phyloP scores from a whole-genome alignment of 2,888 invertebrate genomes.

The Temnothorax unifasciatus region DNA sequence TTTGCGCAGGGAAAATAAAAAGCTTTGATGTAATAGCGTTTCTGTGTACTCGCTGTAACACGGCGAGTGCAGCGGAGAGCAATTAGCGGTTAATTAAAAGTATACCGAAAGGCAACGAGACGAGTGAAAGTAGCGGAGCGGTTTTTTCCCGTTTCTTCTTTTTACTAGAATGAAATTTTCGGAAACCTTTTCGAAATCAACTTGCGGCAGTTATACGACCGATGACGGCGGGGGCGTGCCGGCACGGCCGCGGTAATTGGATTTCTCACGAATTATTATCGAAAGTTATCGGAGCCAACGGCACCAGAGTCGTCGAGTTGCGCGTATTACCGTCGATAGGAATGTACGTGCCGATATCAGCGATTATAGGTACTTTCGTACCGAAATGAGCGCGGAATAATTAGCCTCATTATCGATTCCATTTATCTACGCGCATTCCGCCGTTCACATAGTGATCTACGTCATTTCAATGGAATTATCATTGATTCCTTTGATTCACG shows the following conservation, averaged over 20 bases:
- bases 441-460: not conserved
- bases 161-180: not conserved
- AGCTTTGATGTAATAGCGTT: not conserved
- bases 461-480: constrained; percentile 34
- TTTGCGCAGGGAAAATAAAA: not conserved
- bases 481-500: constrained; percentile 24
- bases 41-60: not conserved
- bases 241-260: constrained; percentile 58
- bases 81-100: constrained; percentile 16
- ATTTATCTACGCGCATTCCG: constrained; percentile 27
- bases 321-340: constrained; percentile 49
- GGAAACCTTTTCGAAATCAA: not conserved
- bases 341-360: constrained; percentile 53
- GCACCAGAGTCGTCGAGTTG: constrained; percentile 37
- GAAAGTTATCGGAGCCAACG: constrained; percentile 61
- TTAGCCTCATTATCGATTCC: constrained; percentile 58
- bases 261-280: constrained; percentile 62
- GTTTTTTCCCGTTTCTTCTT: not conserved
- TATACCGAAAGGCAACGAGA: not conserved
- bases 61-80: not conserved
- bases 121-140: not conserved
- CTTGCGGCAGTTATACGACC: not conserved
- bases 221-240: not conserved
- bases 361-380: constrained; percentile 52
- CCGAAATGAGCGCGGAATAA: constrained; percentile 58